Conservation (phyloP, 2,888 invertebrate species). For the Schrankia costaestrigalis region DNA sequence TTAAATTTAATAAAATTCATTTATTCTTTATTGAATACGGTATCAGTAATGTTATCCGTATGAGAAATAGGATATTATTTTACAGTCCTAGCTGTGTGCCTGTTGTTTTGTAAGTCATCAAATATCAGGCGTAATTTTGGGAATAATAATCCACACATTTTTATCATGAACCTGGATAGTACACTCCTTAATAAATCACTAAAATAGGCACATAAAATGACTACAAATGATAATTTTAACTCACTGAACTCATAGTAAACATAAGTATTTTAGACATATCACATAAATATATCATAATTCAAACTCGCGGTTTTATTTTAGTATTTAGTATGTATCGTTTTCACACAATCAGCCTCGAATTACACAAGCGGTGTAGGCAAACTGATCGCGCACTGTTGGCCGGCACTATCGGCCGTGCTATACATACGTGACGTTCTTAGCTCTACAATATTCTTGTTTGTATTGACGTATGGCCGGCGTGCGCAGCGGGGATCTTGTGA, state of each 20-base stretch:
- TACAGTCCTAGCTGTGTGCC: constrained; percentile 5
- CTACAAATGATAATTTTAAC: constrained; percentile 41
- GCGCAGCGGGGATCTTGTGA: constrained; percentile 46
- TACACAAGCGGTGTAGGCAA: constrained; percentile 66
- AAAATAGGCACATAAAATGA: constrained; percentile 40
- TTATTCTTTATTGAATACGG: constrained; percentile 16
- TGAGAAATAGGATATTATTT: constrained; percentile 11
- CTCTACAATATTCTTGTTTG: constrained; percentile 65
- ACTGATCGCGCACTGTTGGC: constrained; percentile 64
- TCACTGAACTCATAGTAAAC: constrained; percentile 47
- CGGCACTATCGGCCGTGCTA: constrained; percentile 60
- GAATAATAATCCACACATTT: constrained; percentile 55
- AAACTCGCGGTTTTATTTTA: constrained; percentile 53
- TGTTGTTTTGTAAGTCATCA: constrained; percentile 8
- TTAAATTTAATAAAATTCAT: constrained; percentile 38
- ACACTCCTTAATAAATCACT: constrained; percentile 49
- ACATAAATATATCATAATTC: constrained; percentile 57
- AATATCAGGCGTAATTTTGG: constrained; percentile 28
- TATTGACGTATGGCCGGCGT: constrained; percentile 70
- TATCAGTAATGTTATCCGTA: constrained; percentile 6
- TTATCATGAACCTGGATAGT: constrained; percentile 39
- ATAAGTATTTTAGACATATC: constrained; percentile 35
- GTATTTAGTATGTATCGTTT: constrained; percentile 55
- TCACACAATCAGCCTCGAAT: constrained; percentile 63
- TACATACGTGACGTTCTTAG: too few relatives aligned